Evolutionary conservation across 2,113 vertebrate genomes (phyloP).

Genomic region (Azemiops feae): DNA sequence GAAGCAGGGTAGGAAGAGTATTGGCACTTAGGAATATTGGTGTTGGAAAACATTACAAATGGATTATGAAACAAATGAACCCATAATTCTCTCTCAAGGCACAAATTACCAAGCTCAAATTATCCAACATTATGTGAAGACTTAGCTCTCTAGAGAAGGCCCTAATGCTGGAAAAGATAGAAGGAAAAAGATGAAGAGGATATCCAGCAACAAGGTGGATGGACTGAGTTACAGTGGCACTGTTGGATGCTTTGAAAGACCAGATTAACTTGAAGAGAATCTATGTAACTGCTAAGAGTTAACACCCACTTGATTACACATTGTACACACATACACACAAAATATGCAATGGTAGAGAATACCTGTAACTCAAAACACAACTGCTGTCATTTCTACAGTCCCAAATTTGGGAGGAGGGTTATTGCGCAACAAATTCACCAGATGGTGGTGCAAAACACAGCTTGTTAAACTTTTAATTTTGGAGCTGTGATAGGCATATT

Average conservation of each 20-base stretch:
- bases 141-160: background rate
- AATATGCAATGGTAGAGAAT: background rate
- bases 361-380: background rate
- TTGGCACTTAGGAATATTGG: background rate
- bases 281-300: background rate
- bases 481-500: background rate
- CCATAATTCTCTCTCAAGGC: background rate
- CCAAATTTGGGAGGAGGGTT: background rate
- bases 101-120: background rate
- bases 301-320: background rate
- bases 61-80: background rate
- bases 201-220: background rate
- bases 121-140: background rate
- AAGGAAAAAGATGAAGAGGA: background rate
- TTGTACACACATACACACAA: background rate
- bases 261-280: background rate
- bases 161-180: background rate
- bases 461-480: background rate
- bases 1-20: background rate
- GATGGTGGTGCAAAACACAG: background rate
- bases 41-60: background rate
- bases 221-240: background rate
- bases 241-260: background rate
- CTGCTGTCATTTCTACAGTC: background rate
- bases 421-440: background rate